Conservation (phyloP, 2,113 vertebrate species). For the Dasypus novemcinctus region DNA sequence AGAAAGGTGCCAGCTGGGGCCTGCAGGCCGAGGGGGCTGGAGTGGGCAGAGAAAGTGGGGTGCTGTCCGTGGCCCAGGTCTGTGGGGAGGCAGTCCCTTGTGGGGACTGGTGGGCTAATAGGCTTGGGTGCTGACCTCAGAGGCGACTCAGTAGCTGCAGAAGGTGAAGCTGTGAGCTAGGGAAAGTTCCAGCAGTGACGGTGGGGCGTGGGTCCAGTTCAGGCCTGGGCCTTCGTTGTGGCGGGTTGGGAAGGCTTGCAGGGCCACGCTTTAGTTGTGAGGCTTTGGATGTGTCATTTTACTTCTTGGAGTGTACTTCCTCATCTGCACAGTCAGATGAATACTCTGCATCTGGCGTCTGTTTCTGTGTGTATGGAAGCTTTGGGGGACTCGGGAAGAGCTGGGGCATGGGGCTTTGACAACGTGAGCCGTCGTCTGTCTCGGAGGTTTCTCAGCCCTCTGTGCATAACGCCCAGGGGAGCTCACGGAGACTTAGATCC, state of each 20-base stretch:
- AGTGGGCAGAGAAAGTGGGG: not conserved
- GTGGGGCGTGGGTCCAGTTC: not conserved
- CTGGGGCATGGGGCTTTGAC: not conserved
- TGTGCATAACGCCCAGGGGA: not conserved
- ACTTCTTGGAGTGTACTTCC: not conserved
- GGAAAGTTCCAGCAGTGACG: not conserved
- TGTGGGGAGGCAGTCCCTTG: not conserved
- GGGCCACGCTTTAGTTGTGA: not conserved
- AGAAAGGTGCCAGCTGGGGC: constrained; percentile 71
- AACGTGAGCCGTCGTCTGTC: not conserved
- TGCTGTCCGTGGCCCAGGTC: not conserved
- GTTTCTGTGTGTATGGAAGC: not conserved
- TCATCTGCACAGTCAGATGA: not conserved
- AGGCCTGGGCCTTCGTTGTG: not conserved
- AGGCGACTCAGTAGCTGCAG: not conserved
- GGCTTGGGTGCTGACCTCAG: not conserved
- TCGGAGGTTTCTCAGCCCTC: not conserved
- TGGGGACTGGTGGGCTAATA: not conserved
- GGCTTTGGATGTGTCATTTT: not conserved
- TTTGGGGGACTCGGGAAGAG: not conserved
- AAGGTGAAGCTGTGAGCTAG: not conserved
- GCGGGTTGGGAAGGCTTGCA: not conserved
- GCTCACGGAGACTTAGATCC: not conserved
- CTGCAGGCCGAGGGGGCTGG: not conserved
- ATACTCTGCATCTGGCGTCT: not conserved